Percentiles rank a stretch among this genome's conserved stretches.
Conservation (phyloP, 92 coral and sea anemone genomes). For the Siderastrea siderea region DNA sequence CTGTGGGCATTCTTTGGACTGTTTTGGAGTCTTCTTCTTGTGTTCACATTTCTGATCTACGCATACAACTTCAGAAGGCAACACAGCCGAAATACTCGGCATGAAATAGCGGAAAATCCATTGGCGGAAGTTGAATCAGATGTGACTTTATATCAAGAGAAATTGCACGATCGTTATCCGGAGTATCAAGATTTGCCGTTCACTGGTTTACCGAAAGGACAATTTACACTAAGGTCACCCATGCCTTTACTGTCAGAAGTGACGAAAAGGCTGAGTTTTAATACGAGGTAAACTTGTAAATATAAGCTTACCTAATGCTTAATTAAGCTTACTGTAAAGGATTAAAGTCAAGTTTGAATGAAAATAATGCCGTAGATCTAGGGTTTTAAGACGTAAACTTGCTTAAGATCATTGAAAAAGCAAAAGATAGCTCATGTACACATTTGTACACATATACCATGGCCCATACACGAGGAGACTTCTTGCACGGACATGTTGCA, state of each 20-base stretch:
- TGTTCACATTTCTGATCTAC: slow-evolving; percentile 43
- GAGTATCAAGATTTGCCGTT: slow-evolving; percentile 40
- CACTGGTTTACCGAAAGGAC: slow-evolving; percentile 31
- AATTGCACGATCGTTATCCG: neutral
- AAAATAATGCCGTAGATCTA: too few species aligned
- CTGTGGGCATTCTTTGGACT: slow-evolving; percentile 55
- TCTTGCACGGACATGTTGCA: too few species aligned
- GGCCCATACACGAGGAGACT: too few species aligned
- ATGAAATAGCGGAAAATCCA: neutral
- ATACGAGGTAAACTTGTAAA: slow-evolving; percentile 15
- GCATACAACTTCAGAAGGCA: slow-evolving; percentile 46
- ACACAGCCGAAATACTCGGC: neutral
- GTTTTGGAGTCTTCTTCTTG: slow-evolving; percentile 55
- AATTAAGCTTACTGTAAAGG: too few species aligned
- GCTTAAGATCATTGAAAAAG: too few species aligned
- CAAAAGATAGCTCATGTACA: too few species aligned
- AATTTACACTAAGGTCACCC: slow-evolving; percentile 33
- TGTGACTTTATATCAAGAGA: slow-evolving; percentile 15
- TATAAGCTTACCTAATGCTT: neutral
- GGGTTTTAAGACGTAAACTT: too few species aligned
- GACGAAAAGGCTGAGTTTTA: slow-evolving; percentile 37
- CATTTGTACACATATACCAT: too few species aligned
- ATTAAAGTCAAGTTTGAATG: too few species aligned
- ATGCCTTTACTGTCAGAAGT: slow-evolving; percentile 33
- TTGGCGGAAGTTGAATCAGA: neutral